These are phyloP conservation scores for Patella depressa DNA, from an alignment of 2,888 invertebrate genomes.

Conservation along the genomic window DNA sequence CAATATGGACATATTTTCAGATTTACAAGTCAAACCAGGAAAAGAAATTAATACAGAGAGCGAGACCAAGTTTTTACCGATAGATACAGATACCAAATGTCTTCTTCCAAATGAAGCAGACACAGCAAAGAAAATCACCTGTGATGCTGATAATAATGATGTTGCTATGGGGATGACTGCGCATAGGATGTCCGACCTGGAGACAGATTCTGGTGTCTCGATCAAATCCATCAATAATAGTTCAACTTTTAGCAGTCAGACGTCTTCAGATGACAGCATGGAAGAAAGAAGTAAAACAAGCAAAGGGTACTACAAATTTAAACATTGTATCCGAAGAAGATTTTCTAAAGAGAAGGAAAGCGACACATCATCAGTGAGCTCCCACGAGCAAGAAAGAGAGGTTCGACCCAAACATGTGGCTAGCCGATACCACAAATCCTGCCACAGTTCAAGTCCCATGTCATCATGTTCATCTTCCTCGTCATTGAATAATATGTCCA, in stretches of 20 bases:
- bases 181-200: background rate
- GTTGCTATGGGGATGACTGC: background rate
- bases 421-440: background rate
- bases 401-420: conserved; percentile 10
- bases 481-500: conserved; percentile 25
- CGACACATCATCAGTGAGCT: conserved; percentile 44
- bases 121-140: no score
- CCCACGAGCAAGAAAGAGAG: conserved; percentile 37
- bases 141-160: background rate
- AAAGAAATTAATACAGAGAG: no score
- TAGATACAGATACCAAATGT: background rate
- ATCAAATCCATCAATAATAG: background rate
- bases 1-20: no score
- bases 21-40: no score
- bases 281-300: background rate
- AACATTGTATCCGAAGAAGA: conserved; percentile 92
- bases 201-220: background rate
- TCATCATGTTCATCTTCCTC: conserved; percentile 31
- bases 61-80: no score
- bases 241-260: background rate
- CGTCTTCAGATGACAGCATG: background rate
- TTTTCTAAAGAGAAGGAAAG: conserved; percentile 75
- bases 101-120: background rate
- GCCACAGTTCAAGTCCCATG: conserved; percentile 23
- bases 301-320: conserved; percentile 83